Conservation (phyloP, 2,113 vertebrate species). For the Centrocercus urophasianus region DNA sequence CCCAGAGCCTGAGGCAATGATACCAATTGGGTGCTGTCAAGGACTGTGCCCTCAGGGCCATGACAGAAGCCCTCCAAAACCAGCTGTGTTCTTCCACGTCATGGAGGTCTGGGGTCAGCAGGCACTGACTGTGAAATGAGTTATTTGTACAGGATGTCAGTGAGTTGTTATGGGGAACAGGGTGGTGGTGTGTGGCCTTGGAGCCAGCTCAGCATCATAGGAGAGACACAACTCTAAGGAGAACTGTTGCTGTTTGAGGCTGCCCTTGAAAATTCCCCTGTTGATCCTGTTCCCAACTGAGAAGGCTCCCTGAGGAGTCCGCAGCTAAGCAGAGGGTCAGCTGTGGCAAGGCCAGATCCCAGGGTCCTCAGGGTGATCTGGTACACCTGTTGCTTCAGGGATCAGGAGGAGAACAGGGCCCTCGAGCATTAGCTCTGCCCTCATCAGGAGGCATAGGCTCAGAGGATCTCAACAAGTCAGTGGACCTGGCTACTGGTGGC, state of each 20-base stretch:
- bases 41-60: background rate
- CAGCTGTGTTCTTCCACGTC: rapidly evolving
- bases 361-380: too few relatives aligned
- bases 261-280: background rate
- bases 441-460: background rate
- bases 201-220: background rate
- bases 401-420: background rate
- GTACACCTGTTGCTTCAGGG: background rate
- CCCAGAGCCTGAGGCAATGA: background rate
- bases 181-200: background rate
- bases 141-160: background rate
- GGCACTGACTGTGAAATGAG: background rate
- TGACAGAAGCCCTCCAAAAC: background rate
- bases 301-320: background rate
- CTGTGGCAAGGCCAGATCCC: background rate
- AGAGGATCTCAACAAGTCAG: background rate
- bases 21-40: background rate
- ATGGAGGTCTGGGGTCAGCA: background rate
- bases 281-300: too few relatives aligned
- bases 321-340: background rate
- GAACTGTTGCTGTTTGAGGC: background rate
- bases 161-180: background rate
- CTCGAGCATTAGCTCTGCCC: background rate
- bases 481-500: background rate
- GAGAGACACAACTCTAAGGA: background rate